phyloP scores from a whole-genome alignment of 2,797 vertebrate species.

The Bufotes viridis region DNA sequence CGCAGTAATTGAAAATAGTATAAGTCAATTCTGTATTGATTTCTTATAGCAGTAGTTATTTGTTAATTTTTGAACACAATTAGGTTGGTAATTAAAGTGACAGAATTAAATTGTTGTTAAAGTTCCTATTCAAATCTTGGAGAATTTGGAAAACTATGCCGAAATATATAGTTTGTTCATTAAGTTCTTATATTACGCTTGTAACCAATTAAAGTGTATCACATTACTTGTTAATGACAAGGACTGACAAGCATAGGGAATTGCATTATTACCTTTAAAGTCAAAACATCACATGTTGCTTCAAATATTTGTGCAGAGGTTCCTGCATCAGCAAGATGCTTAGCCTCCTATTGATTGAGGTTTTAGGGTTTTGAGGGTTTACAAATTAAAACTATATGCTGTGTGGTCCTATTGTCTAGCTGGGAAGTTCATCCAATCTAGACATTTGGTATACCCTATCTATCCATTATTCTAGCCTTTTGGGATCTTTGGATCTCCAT shows the following conservation, averaged over 20 bases:
- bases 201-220: background rate
- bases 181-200: background rate
- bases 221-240: background rate
- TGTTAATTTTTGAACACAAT: constrained; percentile 3
- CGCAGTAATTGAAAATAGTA: constrained; percentile 33
- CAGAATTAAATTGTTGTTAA: background rate
- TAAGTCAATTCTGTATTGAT: constrained; percentile 38
- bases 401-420: no score
- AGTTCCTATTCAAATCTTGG: background rate
- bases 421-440: no score
- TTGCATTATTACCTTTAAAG: background rate
- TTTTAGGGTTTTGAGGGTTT: no score
- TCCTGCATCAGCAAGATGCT: background rate
- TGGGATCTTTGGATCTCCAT: no score
- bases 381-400: no score
- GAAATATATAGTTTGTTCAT: background rate
- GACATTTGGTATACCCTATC: no score
- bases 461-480: no score
- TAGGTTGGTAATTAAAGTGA: background rate
- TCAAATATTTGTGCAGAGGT: background rate
- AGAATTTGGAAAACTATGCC: background rate
- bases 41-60: constrained; percentile 26
- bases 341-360: background rate
- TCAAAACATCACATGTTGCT: background rate
- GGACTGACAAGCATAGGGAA: background rate